Evolutionary conservation across 2,888 invertebrate genomes (phyloP).

Genomic region (Coelopa pilipes): DNA sequence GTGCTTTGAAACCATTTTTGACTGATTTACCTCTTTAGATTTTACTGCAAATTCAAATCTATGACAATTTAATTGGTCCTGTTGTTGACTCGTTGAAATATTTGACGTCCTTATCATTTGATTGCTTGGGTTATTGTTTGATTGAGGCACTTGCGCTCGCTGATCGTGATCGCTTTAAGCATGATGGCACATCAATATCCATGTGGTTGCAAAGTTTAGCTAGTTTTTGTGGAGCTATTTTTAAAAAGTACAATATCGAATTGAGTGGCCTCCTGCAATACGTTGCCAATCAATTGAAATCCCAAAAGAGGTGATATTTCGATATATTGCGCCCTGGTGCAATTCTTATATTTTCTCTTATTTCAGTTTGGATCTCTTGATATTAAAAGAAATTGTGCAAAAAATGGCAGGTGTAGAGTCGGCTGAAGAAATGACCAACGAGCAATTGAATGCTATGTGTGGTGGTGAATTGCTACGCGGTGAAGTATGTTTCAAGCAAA

Average conservation of each 20-base stretch:
- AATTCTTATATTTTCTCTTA: not conserved
- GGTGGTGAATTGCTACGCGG: conserved; percentile 95
- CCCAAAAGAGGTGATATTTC: conserved; percentile 83
- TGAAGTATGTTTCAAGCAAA: conserved; percentile 74
- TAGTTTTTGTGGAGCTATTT: conserved; percentile 94
- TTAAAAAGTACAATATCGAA: conserved; percentile 97
- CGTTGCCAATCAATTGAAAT: conserved; percentile 96
- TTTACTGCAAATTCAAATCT: conserved; percentile 86
- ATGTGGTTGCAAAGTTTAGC: conserved; percentile 95
- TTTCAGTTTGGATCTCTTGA: conserved; percentile 84
- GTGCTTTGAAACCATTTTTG: not conserved
- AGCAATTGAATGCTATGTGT: conserved; percentile 95
- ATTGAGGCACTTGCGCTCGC: conserved; percentile 90
- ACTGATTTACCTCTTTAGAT: conserved; percentile 65
- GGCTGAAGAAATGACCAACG: conserved; percentile 93
- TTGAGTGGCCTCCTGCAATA: conserved; percentile 95
- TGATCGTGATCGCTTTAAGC: conserved; percentile 80
- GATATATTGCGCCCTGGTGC: no score
- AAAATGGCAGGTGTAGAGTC: conserved; percentile 99
- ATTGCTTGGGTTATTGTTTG: conserved; percentile 94
- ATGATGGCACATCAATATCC: conserved; percentile 91
- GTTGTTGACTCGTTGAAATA: conserved; percentile 98
- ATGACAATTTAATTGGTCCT: conserved; percentile 94
- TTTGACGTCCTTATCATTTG: conserved; percentile 93
- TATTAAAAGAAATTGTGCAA: conserved; percentile 96